These are phyloP conservation scores for Empis stercorea DNA, from an alignment of 2,888 invertebrate genomes.

Conservation along the genomic window DNA sequence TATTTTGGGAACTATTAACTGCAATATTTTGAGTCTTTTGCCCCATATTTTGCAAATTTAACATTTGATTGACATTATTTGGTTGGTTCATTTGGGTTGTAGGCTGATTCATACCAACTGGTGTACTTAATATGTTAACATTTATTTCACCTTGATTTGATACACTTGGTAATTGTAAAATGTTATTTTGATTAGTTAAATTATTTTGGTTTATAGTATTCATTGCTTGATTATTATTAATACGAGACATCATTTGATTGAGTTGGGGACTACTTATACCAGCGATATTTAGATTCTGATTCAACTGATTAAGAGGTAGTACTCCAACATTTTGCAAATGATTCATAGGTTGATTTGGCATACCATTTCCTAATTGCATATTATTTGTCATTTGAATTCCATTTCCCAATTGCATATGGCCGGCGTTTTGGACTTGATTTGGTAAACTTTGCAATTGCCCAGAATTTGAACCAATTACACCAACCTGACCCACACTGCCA, in stretches of 20 bases:
- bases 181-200: constrained; percentile 34
- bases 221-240: too few species aligned
- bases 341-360: neutral
- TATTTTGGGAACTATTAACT: constrained; percentile 36
- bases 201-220: constrained; percentile 28
- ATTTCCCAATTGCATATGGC: neutral
- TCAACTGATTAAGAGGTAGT: constrained; percentile 16
- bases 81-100: neutral
- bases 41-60: constrained; percentile 31
- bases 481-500: constrained; percentile 13
- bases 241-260: constrained; percentile 37
- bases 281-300: constrained; percentile 24
- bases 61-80: constrained; percentile 25
- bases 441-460: constrained; percentile 17
- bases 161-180: too few species aligned
- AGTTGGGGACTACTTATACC: constrained; percentile 23
- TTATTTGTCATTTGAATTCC: neutral
- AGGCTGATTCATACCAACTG: too few species aligned
- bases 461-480: neutral
- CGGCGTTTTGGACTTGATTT: constrained; percentile 16
- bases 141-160: too few species aligned
- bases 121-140: too few species aligned
- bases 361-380: neutral
- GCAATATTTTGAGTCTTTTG: constrained; percentile 21
- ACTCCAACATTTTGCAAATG: constrained; percentile 7